phyloP scores from a whole-genome alignment of 2,888 invertebrate genomes.

The Drosophila maculinotata region DNA sequence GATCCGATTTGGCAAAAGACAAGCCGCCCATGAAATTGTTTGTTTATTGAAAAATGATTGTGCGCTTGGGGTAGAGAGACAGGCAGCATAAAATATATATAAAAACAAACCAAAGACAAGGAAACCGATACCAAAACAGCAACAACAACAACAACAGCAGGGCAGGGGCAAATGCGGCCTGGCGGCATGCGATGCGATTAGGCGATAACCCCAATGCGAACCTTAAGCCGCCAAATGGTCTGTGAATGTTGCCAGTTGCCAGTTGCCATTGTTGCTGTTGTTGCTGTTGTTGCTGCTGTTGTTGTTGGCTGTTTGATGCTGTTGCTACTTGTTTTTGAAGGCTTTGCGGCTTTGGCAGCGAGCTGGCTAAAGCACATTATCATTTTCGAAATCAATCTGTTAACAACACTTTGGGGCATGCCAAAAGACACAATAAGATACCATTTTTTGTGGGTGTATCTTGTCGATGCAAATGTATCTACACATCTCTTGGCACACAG shows the following conservation, averaged over 20 bases:
- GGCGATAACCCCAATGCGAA: constrained; percentile 78
- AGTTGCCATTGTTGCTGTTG: constrained; percentile 34
- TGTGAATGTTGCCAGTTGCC: constrained; percentile 73
- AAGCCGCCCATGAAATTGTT: constrained; percentile 80
- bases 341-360: constrained; percentile 71
- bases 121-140: constrained; percentile 48
- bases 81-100: constrained; percentile 31
- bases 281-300: constrained; percentile 37
- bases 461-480: constrained; percentile 21
- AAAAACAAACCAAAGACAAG: constrained; percentile 53
- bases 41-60: constrained; percentile 81
- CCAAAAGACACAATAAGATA: constrained; percentile 40
- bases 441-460: constrained; percentile 26
- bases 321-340: constrained; percentile 45
- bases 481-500: constrained; percentile 15
- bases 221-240: constrained; percentile 81
- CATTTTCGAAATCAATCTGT: constrained; percentile 81
- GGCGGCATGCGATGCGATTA: constrained; percentile 72
- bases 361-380: constrained; percentile 65
- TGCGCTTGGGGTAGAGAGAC: constrained; percentile 43
- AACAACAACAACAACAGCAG: constrained; percentile 16
- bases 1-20: constrained; percentile 79
- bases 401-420: constrained; percentile 74
- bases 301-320: constrained; percentile 3
- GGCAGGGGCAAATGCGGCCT: constrained; percentile 16